phyloP scores from a whole-genome alignment of 2,113 vertebrate genomes.

The Muntiacus reevesi region DNA sequence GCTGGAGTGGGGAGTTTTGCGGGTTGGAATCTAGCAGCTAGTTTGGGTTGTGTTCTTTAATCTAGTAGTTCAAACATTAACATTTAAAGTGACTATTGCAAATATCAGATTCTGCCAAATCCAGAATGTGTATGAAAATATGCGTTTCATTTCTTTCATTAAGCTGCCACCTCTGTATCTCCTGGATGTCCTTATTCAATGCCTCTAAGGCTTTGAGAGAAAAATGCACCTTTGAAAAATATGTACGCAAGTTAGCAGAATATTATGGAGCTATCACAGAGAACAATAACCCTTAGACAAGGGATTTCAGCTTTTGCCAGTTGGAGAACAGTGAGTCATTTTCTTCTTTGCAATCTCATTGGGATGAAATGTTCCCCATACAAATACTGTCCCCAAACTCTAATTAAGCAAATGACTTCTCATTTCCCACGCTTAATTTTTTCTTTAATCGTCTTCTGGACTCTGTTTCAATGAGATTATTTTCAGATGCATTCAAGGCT shows the following conservation, averaged over 20 bases:
- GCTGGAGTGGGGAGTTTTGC: not conserved
- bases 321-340: conserved; percentile 32
- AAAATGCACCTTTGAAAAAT: not conserved
- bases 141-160: not conserved
- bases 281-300: not conserved
- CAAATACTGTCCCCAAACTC: not conserved
- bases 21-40: not conserved
- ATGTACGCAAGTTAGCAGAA: not conserved
- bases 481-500: conserved; percentile 21
- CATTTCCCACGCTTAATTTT: not conserved
- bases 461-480: conserved; percentile 29
- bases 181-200: not conserved
- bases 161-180: not conserved
- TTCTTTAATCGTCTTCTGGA: conserved; percentile 8
- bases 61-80: not conserved
- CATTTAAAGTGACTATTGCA: not conserved
- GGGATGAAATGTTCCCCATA: not conserved
- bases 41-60: not conserved
- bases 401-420: conserved; percentile 62
- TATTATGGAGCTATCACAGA: not conserved
- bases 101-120: not conserved
- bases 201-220: not conserved
- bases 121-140: not conserved
- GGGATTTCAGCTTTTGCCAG: conserved; percentile 30
- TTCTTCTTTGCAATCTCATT: conserved; percentile 26